Conservation (phyloP, 2,797 vertebrate genomes). For the Mycteria americana region DNA sequence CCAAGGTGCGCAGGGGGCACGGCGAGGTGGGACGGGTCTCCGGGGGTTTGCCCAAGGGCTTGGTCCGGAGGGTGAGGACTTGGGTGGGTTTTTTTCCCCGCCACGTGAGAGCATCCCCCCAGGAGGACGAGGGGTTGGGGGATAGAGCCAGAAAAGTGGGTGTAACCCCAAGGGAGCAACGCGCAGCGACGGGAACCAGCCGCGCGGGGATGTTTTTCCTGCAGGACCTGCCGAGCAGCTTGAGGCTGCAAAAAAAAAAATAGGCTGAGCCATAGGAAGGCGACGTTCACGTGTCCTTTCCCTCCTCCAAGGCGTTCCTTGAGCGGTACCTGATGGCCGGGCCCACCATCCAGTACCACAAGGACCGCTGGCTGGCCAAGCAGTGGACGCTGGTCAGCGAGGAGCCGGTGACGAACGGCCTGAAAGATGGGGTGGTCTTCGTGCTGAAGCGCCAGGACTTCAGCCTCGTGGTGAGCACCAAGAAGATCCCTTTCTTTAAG, state of each 20-base stretch:
- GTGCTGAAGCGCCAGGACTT: constrained; percentile 91
- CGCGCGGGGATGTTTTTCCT: accelerated
- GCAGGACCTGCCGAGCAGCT: not conserved
- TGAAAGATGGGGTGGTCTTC: constrained; percentile 87
- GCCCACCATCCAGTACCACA: constrained; percentile 93
- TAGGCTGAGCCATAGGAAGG: accelerated
- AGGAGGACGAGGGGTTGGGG: not conserved
- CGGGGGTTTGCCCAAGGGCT: not conserved
- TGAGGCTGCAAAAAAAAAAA: not conserved
- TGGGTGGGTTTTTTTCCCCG: no score
- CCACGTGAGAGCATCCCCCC: not conserved
- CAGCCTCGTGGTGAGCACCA: constrained; percentile 88
- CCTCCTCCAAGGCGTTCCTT: constrained; percentile 86
- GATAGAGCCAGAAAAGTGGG: not conserved
- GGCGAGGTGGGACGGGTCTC: accelerated
- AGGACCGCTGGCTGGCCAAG: constrained; percentile 89
- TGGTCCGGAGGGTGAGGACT: not conserved
- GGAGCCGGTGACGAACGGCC: constrained; percentile 89
- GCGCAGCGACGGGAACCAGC: not conserved
- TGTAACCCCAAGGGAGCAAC: not conserved
- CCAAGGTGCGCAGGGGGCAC: constrained; percentile 79
- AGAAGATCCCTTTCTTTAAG: constrained; percentile 89
- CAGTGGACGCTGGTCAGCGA: constrained; percentile 96
- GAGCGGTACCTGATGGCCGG: constrained; percentile 90
- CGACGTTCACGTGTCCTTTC: accelerated